Conservation (phyloP, 2,113 vertebrate species). For the Asarcornis scutulata region DNA sequence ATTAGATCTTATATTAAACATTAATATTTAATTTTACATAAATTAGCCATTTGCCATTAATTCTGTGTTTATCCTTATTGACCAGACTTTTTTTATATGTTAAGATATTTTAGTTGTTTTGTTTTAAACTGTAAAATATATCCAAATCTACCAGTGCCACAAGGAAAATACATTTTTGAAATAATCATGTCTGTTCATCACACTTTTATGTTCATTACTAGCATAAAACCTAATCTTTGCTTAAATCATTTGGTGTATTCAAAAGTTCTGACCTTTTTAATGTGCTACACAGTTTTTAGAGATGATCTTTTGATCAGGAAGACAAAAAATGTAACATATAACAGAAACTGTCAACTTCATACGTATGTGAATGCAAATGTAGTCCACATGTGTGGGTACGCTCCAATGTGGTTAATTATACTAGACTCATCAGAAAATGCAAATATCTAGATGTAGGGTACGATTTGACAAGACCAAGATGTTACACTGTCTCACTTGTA, state of each 20-base stretch:
- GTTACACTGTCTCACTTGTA: rapidly evolving
- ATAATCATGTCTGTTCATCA: background rate
- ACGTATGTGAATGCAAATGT: background rate
- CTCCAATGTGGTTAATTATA: background rate
- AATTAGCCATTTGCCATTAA: background rate
- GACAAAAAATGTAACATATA: background rate
- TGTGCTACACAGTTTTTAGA: rapidly evolving
- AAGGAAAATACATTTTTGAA: background rate
- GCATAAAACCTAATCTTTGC: background rate
- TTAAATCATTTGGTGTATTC: background rate
- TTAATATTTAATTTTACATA: background rate
- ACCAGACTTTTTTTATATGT: background rate
- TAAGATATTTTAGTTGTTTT: background rate
- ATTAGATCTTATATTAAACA: background rate
- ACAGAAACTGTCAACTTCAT: no score
- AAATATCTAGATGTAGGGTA: rapidly evolving
- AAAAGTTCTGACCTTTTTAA: background rate
- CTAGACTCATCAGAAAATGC: background rate
- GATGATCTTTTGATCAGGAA: background rate
- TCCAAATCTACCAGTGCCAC: background rate
- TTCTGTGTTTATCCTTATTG: background rate
- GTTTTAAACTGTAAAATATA: background rate
- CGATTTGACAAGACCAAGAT: no score
- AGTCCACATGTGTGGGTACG: rapidly evolving
- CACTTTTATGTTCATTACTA: background rate